Evolutionary conservation across 2,113 vertebrate species (phyloP).

Genomic region (Gymnocephalus cernua): DNA sequence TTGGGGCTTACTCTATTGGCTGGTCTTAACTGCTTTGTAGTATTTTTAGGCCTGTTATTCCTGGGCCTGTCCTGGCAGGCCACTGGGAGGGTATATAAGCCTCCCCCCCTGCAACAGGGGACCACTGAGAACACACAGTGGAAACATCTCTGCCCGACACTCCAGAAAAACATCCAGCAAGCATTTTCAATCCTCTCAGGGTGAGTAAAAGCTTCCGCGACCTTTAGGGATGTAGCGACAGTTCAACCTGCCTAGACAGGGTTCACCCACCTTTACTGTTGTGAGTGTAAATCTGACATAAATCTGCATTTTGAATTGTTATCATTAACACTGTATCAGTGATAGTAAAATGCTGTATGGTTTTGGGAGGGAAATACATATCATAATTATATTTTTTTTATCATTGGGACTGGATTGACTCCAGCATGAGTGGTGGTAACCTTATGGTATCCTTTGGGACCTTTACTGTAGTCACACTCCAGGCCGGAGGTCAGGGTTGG

Average conservation of each 20-base stretch:
- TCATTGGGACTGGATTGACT: neutral
- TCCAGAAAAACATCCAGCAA: constrained; percentile 60
- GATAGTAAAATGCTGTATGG: neutral
- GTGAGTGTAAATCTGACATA: neutral
- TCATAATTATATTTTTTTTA: neutral
- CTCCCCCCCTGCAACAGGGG: constrained; percentile 61
- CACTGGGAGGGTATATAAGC: constrained; percentile 77
- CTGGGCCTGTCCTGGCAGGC: constrained; percentile 74
- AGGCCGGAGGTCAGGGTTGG: constrained; percentile 58
- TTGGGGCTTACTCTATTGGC: constrained; percentile 73
- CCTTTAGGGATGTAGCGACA: constrained; percentile 16
- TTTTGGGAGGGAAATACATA: neutral
- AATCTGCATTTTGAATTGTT: constrained; percentile 2
- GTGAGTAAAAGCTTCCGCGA: constrained; percentile 59
- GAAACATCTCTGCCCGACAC: constrained; percentile 70
- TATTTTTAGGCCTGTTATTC: constrained; percentile 87
- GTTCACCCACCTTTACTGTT: neutral
- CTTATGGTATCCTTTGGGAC: neutral
- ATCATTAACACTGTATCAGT: neutral
- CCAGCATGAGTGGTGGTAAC: neutral
- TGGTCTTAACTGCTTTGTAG: constrained; percentile 82
- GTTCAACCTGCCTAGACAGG: neutral
- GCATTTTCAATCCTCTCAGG: constrained; percentile 62
- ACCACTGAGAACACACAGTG: constrained; percentile 67
- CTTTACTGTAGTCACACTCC: constrained; percentile 8